These are phyloP conservation scores for Apis cerana DNA, from an alignment of 1,140 invertebrate species.

Conservation along the genomic window DNA sequence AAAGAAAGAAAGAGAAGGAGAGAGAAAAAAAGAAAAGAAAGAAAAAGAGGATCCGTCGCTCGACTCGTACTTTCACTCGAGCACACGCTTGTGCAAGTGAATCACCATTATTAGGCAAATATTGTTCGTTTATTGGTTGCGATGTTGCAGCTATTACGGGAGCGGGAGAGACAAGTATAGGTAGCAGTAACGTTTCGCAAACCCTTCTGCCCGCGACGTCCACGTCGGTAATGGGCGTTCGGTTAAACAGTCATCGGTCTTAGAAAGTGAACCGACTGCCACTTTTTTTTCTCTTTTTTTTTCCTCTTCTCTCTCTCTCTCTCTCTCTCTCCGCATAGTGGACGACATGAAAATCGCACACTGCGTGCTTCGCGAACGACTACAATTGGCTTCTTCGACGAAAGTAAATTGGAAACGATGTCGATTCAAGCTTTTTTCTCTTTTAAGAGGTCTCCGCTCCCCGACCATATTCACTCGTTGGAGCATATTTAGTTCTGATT, in stretches of 20 bases:
- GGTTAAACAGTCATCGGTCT: constrained; percentile 58
- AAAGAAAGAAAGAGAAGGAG: too few relatives aligned
- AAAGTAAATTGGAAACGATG: too few relatives aligned
- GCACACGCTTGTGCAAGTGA: background rate
- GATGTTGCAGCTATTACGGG: constrained; percentile 20
- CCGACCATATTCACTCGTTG: too few relatives aligned
- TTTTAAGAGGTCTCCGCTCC: too few relatives aligned
- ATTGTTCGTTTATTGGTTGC: constrained; percentile 10
- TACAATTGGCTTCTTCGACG: too few relatives aligned
- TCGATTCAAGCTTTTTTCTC: too few relatives aligned
- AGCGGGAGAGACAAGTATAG: constrained; percentile 31
- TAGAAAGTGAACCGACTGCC: constrained; percentile 53
- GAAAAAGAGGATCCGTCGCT: background rate
- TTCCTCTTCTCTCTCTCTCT: too few relatives aligned
- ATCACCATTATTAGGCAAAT: constrained; percentile 24
- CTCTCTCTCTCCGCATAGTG: background rate
- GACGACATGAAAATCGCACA: constrained; percentile 48
- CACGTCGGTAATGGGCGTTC: constrained; percentile 51
- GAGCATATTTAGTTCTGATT: too few relatives aligned
- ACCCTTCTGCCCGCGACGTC: constrained; percentile 46
- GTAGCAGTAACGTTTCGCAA: constrained; percentile 54
- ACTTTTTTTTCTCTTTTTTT: background rate
- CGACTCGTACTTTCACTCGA: constrained; percentile 5
- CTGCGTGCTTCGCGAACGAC: background rate
- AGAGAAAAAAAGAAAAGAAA: background rate